Evolutionary conservation across 2,797 vertebrate species (phyloP).

Genomic region (Pangasius djambal): DNA sequence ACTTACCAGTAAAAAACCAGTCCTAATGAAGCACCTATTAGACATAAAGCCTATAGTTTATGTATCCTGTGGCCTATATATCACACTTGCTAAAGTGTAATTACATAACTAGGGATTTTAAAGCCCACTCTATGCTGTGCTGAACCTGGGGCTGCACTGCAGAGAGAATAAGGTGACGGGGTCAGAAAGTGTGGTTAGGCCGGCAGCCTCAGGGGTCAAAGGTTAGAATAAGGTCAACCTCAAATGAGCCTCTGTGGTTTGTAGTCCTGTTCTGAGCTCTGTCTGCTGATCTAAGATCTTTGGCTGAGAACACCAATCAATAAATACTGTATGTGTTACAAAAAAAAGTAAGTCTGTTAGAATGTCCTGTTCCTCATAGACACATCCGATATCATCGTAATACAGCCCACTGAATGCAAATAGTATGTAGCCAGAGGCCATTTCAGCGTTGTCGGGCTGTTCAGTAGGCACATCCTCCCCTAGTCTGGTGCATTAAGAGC

Average conservation of each 20-base stretch:
- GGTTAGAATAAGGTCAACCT: conserved; percentile 56
- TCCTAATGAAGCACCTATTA: conserved; percentile 64
- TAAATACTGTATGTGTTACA: conserved; percentile 35
- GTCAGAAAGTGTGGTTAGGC: conserved; percentile 50
- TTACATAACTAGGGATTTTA: conserved; percentile 53
- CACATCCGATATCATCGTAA: background rate
- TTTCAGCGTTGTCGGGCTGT: background rate
- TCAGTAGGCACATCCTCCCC: conserved; percentile 10
- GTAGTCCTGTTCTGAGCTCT: conserved; percentile 36
- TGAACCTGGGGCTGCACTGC: conserved; percentile 38
- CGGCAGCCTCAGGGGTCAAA: conserved; percentile 53
- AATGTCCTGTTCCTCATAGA: background rate
- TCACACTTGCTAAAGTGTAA: conserved; percentile 53
- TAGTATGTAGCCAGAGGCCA: conserved; percentile 35
- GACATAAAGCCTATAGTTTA: conserved; percentile 58
- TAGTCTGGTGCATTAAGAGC: conserved; percentile 34
- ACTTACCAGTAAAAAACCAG: conserved; percentile 54
- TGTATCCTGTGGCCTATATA: conserved; percentile 55
- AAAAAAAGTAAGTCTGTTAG: conserved; percentile 16
- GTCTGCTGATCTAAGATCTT: conserved; percentile 31
- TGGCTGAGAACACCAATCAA: conserved; percentile 37
- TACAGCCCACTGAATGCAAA: conserved; percentile 1
- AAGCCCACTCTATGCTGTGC: conserved; percentile 39
- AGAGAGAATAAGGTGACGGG: conserved; percentile 28
- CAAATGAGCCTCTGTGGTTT: conserved; percentile 57